Base-by-base conservation (phyloP, 2,888 invertebrate species). In the Tromatobia lineatoria region DNA sequence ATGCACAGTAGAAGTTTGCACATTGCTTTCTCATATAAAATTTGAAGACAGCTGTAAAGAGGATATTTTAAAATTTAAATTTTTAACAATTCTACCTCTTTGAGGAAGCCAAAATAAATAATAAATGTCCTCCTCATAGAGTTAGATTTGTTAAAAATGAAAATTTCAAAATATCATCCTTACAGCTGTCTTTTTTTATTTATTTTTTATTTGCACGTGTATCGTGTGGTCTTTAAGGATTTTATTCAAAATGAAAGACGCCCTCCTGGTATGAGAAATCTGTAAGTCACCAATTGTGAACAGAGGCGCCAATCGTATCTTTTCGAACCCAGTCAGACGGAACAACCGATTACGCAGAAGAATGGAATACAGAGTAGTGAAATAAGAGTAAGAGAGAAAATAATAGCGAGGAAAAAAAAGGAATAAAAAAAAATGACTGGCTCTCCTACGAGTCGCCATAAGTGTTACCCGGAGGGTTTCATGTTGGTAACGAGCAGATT, bases 401-500 rank as follows among this genome's bases (percentile, higher is more conserved):
- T n/a, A n/a, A n/a, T 86, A 84, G 87, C 74, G 85, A 66, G 69
- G 70, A 13, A n/a, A 23, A 79, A 80, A 77, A 20, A 61, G n/a
- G n/a, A n/a, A 42, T 47, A 57, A 77, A 75, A 80, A 59, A 66
- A 74, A 66, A 38, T 25, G 50, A 70, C 8, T 64, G 50, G 74
- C 13, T 64, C 57, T 47, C 75, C 52, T 50, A 42, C 74, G 81
- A 77, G 67, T 74, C 77, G 61, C 82, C 69, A 61, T 70, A 70
- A 76, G 82, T 82, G 86, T 86, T 87, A 85, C 87, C 85, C 81
- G 67, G 89, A 90, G 89, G 82, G 86, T 89, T 92, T 92, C 92
- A 92, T 92, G 92, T 92, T 91, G 90, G 92, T 92, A 93, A 93
- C 92, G 92, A 92, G 92, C 90, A 90, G 92, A 92, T 92, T 92